Conservation (phyloP, 2,797 vertebrate genomes). For the Amniataba percoides region DNA sequence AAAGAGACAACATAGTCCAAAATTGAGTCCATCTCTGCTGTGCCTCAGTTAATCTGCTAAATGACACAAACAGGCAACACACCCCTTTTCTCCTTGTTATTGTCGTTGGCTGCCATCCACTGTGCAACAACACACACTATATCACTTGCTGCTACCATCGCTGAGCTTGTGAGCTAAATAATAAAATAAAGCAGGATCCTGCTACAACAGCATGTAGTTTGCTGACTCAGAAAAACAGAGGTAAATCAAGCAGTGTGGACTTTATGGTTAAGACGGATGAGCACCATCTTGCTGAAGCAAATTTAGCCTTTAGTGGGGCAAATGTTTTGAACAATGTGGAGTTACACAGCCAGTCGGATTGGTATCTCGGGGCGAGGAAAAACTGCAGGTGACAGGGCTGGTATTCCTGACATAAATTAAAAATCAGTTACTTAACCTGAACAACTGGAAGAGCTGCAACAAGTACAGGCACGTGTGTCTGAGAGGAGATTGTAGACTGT, state of each 20-base stretch:
- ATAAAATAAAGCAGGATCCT: not conserved
- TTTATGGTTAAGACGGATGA: conserved; percentile 19
- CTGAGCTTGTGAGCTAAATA: conserved; percentile 7
- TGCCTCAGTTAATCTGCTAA: conserved; percentile 27
- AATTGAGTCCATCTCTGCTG: conserved; percentile 3
- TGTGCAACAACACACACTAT: conserved; percentile 19
- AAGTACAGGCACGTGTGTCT: conserved; percentile 45
- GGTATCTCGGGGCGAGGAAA: conserved; percentile 53
- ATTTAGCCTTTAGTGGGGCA: conserved; percentile 6
- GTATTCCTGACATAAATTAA: conserved; percentile 39
- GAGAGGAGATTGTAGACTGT: conserved; percentile 8
- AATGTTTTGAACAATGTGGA: not conserved
- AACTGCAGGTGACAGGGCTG: conserved; percentile 37
- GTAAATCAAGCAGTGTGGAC: conserved; percentile 31
- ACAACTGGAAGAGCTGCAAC: conserved; percentile 50
- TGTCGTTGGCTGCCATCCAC: conserved; percentile 30
- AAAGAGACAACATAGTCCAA: not conserved
- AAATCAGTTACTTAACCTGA: conserved; percentile 51
- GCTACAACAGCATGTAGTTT: conserved; percentile 20
- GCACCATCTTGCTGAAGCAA: not conserved
- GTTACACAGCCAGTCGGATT: conserved; percentile 25
- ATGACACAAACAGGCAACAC: conserved; percentile 16
- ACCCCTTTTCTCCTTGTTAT: not conserved
- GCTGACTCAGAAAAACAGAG: conserved; percentile 42
- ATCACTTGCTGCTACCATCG: conserved; percentile 17